These are phyloP conservation scores for Ephialtes manifestator DNA, from an alignment of 2,888 invertebrate genomes.

Conservation along the genomic window DNA sequence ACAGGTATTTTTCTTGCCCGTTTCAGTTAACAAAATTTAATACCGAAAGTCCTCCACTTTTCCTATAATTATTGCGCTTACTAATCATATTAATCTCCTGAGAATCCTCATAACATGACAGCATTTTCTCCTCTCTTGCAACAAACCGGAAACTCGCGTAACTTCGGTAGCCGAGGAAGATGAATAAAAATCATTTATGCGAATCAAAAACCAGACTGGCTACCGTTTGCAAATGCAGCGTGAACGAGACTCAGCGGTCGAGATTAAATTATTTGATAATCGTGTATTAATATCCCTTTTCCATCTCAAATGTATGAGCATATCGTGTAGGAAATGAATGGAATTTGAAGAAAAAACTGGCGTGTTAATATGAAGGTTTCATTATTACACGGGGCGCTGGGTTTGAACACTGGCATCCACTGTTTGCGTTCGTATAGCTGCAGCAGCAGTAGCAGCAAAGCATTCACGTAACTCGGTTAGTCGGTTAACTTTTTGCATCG, in stretches of 20 bases:
- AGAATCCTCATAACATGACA: background rate
- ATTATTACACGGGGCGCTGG: constrained; percentile 71
- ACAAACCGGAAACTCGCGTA: constrained; percentile 53
- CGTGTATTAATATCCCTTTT: constrained; percentile 37
- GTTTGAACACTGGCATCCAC: constrained; percentile 74
- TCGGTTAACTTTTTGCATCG: constrained; percentile 70
- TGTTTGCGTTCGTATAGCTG: constrained; percentile 31
- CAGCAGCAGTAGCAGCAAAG: constrained; percentile 8
- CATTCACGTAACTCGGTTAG: constrained; percentile 77
- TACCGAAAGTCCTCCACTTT: background rate
- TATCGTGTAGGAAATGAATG: constrained; percentile 18
- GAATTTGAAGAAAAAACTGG: constrained; percentile 36
- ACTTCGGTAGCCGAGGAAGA: constrained; percentile 6
- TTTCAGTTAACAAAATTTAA: background rate
- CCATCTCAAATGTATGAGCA: background rate
- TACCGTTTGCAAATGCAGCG: constrained; percentile 71
- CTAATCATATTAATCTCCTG: background rate
- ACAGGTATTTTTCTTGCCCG: background rate
- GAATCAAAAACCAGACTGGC: constrained; percentile 40
- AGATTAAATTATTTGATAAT: constrained; percentile 77
- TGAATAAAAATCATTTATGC: constrained; percentile 63
- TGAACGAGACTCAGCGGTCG: constrained; percentile 57
- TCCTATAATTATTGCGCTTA: background rate
- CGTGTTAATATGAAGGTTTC: constrained; percentile 71
- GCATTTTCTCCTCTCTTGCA: background rate